phyloP scores from a whole-genome alignment of 2,113 vertebrate species.

The Sigmodon hispidus region DNA sequence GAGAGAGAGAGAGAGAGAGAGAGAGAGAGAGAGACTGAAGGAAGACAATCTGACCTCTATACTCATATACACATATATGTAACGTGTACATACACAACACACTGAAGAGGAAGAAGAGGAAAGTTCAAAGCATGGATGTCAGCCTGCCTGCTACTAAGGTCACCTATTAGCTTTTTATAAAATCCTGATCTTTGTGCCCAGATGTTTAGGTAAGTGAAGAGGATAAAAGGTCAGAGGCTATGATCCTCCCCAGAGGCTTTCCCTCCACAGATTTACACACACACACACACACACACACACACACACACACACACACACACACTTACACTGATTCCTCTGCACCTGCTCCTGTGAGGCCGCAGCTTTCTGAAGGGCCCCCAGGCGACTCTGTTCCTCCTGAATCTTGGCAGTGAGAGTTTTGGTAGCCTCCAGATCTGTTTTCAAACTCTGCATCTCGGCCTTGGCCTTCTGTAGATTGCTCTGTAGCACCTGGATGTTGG shows the following conservation, averaged over 20 bases:
- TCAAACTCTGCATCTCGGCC: constrained; percentile 38
- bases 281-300: not conserved
- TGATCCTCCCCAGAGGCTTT: not conserved
- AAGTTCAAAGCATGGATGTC: not conserved
- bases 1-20: too few relatives aligned
- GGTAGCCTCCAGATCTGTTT: not conserved
- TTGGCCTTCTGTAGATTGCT: not conserved
- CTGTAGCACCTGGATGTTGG: not conserved
- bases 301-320: not conserved
- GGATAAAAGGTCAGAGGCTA: not conserved
- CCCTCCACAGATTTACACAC: not conserved
- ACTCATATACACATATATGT: not conserved
- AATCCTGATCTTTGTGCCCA: not conserved
- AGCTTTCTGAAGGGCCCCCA: not conserved
- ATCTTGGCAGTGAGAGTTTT: not conserved
- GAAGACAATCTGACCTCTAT: not conserved
- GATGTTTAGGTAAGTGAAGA: not conserved
- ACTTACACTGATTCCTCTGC: constrained; percentile 62
- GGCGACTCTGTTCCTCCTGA: constrained; percentile 22
- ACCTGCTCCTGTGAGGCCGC: not conserved
- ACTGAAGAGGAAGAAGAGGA: not conserved
- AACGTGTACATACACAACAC: not conserved
- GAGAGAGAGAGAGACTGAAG: too few relatives aligned
- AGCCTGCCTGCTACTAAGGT: not conserved
- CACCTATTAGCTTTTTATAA: not conserved